A percentile compares a stretch with the other conserved stretches of the same genome.
Conservation (phyloP, 2,888 invertebrate species). For the Lasioglossum vierecki region DNA sequence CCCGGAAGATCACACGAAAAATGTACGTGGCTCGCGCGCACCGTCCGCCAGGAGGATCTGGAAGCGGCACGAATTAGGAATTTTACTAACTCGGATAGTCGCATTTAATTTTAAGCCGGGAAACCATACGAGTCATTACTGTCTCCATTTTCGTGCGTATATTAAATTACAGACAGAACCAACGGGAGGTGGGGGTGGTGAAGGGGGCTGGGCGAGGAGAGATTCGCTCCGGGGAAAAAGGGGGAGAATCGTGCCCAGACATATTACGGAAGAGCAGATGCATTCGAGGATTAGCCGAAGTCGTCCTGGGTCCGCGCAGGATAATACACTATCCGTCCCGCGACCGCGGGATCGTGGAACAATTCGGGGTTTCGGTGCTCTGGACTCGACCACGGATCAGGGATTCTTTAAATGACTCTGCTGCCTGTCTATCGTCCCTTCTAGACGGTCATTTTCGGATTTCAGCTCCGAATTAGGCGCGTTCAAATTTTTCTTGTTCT, state of each 20-base stretch:
- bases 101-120: slow-evolving; percentile 84
- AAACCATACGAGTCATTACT: slow-evolving; percentile 83
- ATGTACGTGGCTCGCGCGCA: slow-evolving; percentile 75
- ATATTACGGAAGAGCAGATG: slow-evolving; percentile 71
- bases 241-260: slow-evolving; percentile 61
- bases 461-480: neutral
- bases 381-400: slow-evolving; percentile 8
- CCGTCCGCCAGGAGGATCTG: slow-evolving; percentile 66
- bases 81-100: slow-evolving; percentile 84
- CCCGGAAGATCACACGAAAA: slow-evolving; percentile 83
- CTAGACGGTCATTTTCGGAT: neutral
- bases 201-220: slow-evolving; percentile 62
- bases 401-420: slow-evolving; percentile 28
- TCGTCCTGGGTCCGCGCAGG: slow-evolving; percentile 52
- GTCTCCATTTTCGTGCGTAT: slow-evolving; percentile 82
- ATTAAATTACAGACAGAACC: slow-evolving; percentile 80
- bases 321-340: slow-evolving; percentile 57
- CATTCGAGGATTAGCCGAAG: slow-evolving; percentile 77
- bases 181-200: slow-evolving; percentile 57
- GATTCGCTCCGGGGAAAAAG: slow-evolving; percentile 58
- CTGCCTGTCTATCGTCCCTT: neutral
- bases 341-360: slow-evolving; percentile 43
- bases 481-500: neutral
- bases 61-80: slow-evolving; percentile 81
- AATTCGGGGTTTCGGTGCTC: slow-evolving; percentile 45